A percentile compares a stretch with the other conserved stretches of the same genome.
Conservation (phyloP, 2,888 invertebrate species). For the Blastobasis adustella region DNA sequence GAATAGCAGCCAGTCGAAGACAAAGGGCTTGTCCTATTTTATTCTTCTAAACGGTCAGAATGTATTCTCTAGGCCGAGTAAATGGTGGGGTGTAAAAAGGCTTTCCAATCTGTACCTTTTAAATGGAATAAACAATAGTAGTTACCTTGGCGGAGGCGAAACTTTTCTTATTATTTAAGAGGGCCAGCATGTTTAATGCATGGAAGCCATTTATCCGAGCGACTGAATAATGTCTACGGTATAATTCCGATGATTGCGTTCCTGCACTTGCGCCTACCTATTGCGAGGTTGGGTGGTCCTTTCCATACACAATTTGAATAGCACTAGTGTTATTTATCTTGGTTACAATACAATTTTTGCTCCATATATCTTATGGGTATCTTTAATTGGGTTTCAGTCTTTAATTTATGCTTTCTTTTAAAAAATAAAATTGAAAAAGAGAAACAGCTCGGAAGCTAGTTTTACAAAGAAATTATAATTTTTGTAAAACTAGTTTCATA, state of each 20-base stretch:
- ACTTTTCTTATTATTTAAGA: slow-evolving; percentile 69
- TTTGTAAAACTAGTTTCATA: no score
- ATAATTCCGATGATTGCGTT: slow-evolving; percentile 51
- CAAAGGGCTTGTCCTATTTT: slow-evolving; percentile 49
- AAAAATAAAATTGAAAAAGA: not conserved
- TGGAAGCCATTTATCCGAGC: slow-evolving; percentile 55
- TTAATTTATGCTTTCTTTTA: not conserved
- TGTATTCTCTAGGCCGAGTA: slow-evolving; percentile 50
- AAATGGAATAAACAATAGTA: slow-evolving; percentile 61
- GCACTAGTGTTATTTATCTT: not conserved
- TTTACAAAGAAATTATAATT: no score
- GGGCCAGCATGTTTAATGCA: slow-evolving; percentile 63
- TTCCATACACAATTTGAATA: not conserved
- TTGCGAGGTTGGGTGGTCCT: not conserved
- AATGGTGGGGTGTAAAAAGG: slow-evolving; percentile 60
- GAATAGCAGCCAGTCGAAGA: slow-evolving; percentile 62
- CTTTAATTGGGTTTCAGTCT: no score
- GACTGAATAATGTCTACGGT: slow-evolving; percentile 43
- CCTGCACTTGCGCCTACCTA: slow-evolving; percentile 21
- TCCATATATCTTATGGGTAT: no score
- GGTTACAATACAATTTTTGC: not conserved
- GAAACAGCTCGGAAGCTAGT: not conserved
- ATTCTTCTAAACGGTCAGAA: slow-evolving; percentile 42
- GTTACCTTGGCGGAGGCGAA: slow-evolving; percentile 43
- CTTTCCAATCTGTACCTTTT: slow-evolving; percentile 67